phyloP scores from a whole-genome alignment of 2,113 vertebrate species.

The Oenanthe oenanthe region DNA sequence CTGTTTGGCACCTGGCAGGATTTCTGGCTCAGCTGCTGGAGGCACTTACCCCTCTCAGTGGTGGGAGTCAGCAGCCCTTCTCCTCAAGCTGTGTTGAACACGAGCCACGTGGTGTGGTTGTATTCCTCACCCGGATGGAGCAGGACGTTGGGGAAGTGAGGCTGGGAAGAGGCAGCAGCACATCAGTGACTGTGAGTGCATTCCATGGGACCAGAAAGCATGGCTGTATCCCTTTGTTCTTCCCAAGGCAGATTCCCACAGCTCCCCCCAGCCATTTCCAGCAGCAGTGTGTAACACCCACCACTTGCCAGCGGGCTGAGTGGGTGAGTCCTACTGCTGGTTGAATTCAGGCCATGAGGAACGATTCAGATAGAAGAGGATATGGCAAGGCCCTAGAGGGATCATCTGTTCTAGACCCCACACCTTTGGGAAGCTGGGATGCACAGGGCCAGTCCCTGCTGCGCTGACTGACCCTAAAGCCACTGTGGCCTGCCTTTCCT shows the following conservation, averaged over 20 bases:
- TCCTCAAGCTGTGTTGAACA: slow-evolving; percentile 75
- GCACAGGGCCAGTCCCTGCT: rapidly evolving
- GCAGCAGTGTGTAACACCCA: rapidly evolving
- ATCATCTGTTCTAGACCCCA: not conserved
- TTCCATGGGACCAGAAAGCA: rapidly evolving
- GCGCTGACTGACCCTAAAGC: rapidly evolving
- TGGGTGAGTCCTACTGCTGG: rapidly evolving
- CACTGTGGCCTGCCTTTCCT: not conserved
- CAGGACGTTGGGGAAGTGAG: slow-evolving; percentile 83
- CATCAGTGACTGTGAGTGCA: not conserved
- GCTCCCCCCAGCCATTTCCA: not conserved
- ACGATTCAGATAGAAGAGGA: not conserved
- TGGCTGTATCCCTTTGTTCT: rapidly evolving
- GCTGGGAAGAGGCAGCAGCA: slow-evolving; percentile 67
- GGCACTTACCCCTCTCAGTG: not conserved
- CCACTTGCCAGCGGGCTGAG: not conserved
- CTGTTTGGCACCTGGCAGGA: rapidly evolving
- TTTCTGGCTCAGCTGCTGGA: not conserved
- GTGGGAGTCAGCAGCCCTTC: not conserved
- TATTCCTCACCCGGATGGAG: slow-evolving; percentile 85
- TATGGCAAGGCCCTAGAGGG: rapidly evolving
- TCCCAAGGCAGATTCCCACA: rapidly evolving
- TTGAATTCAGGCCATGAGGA: not conserved
- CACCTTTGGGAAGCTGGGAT: not conserved
- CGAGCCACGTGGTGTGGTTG: slow-evolving; percentile 81